phyloP scores from a whole-genome alignment of 2,113 vertebrate species.

The Phylloscopus whistleri region DNA sequence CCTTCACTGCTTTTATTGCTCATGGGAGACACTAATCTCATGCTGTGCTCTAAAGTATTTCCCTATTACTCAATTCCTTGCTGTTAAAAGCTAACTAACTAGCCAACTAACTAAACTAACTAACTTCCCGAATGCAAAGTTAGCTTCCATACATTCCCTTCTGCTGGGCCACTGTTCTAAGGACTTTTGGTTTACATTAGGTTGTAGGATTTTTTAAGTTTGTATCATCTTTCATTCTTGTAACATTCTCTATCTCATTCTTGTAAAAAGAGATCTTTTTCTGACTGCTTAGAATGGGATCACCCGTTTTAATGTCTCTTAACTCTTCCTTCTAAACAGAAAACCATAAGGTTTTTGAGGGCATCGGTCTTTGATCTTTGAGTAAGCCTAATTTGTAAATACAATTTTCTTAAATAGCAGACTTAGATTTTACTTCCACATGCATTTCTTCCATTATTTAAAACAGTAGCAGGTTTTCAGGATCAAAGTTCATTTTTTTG shows the following conservation, averaged over 20 bases:
- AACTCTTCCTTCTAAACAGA: slow-evolving; percentile 20
- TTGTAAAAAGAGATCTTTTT: neutral
- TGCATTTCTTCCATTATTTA: slow-evolving; percentile 25
- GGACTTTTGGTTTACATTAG: neutral
- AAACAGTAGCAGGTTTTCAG: slow-evolving; percentile 2
- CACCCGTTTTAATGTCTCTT: slow-evolving; percentile 29
- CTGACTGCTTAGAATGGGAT: neutral
- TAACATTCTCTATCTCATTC: neutral
- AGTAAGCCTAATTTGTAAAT: slow-evolving; percentile 40
- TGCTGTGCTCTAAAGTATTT: neutral
- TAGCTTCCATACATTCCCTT: neutral
- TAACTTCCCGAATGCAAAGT: neutral
- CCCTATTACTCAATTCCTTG: neutral
- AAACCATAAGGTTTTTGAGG: neutral
- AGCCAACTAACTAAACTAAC: too few relatives aligned
- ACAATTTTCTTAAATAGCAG: slow-evolving; percentile 29
- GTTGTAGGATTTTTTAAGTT: neutral
- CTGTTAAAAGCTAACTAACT: neutral
- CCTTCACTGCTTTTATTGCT: neutral
- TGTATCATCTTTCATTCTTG: neutral
- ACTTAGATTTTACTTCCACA: slow-evolving; percentile 18
- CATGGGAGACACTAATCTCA: neutral
- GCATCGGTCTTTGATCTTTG: slow-evolving; percentile 2
- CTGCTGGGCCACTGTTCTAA: neutral
- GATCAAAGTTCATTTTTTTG: neutral